These are phyloP conservation scores for Melikaiella ostensackeni DNA, from an alignment of 2,888 invertebrate species.

Conservation along the genomic window DNA sequence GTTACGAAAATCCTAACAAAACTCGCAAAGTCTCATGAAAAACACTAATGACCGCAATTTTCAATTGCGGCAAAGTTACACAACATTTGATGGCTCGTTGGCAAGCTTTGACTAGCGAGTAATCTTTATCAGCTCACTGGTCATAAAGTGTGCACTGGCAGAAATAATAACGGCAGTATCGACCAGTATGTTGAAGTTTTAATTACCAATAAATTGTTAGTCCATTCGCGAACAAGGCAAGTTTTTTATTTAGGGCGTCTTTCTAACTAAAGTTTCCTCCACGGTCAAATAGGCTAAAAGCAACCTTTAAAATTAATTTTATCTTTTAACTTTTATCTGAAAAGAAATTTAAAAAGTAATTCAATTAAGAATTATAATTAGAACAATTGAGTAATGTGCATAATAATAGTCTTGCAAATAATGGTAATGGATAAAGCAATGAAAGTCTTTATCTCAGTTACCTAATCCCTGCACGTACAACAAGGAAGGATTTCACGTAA, in stretches of 20 bases:
- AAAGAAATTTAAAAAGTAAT: not conserved
- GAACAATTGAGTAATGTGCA: not conserved
- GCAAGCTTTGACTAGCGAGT: conserved; percentile 13
- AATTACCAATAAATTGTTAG: conserved; percentile 38
- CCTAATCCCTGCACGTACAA: conserved; percentile 11
- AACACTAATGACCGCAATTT: not conserved
- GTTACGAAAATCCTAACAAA: not conserved
- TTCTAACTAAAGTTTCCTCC: not conserved
- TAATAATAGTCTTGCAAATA: not conserved
- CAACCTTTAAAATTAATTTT: not conserved
- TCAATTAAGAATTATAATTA: not conserved
- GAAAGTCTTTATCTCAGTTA: conserved; percentile 17
- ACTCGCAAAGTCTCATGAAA: not conserved
- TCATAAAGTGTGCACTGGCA: conserved; percentile 7
- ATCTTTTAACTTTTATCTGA: not conserved
- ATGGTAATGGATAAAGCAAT: not conserved
- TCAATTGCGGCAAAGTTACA: conserved; percentile 4
- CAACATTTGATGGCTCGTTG: conserved; percentile 19
- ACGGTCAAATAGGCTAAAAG: not conserved
- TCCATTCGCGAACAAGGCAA: not conserved
- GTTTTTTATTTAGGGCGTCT: not conserved
- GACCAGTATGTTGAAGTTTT: conserved; percentile 3
- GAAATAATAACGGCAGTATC: conserved; percentile 40
- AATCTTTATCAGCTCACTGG: conserved; percentile 27
- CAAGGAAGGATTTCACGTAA: conserved; percentile 41